Conservation (phyloP, 2,113 vertebrate genomes). For the Tamias sibiricus region DNA sequence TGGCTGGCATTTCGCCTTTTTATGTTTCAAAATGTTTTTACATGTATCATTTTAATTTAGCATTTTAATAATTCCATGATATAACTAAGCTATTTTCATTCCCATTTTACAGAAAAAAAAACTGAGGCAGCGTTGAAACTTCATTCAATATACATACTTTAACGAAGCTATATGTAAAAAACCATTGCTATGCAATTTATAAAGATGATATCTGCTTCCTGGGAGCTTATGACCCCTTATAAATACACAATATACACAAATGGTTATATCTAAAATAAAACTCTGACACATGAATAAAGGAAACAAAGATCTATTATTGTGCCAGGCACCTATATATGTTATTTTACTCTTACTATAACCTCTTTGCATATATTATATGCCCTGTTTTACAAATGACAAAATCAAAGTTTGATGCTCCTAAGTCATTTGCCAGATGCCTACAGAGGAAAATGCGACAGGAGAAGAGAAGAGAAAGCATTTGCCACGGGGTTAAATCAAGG, state of each 20-base stretch:
- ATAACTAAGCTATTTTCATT: neutral
- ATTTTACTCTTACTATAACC: neutral
- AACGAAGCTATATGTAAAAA: neutral
- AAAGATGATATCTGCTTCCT: neutral
- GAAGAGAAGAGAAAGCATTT: neutral
- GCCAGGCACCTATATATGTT: neutral
- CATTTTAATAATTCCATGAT: conserved; percentile 6
- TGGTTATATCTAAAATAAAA: neutral
- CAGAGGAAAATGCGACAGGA: neutral
- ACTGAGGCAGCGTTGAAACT: conserved; percentile 25
- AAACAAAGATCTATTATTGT: neutral
- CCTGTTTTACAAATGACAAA: neutral
- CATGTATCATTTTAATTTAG: neutral
- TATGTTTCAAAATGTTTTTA: neutral
- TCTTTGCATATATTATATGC: neutral
- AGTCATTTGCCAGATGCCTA: neutral
- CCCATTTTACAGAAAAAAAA: conserved; percentile 74
- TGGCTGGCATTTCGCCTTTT: neutral
- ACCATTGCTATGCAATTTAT: neutral
- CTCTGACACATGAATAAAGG: neutral
- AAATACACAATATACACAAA: neutral
- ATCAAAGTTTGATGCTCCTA: neutral
- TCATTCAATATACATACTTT: neutral
- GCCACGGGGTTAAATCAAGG: neutral
- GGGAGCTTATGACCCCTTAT: neutral